A percentile compares a stretch with the other conserved stretches of the same genome.
These are phyloP conservation scores for Redunca redunca DNA, from an alignment of 2,113 vertebrate genomes.

Conservation along the genomic window DNA sequence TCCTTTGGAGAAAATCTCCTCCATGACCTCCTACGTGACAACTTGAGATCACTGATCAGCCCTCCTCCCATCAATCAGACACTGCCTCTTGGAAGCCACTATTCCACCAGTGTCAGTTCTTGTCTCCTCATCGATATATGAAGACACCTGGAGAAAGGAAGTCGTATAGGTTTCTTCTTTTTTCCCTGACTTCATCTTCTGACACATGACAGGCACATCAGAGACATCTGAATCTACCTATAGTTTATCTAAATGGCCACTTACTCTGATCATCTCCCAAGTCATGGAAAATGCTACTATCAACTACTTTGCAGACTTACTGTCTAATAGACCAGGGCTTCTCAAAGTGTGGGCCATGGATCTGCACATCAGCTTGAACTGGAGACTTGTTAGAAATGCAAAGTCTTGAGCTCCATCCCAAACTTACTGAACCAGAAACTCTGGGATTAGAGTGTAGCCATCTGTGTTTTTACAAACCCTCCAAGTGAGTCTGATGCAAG, in stretches of 20 bases:
- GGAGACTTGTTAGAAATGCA: not conserved
- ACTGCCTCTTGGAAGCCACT: not conserved
- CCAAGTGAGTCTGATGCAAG: not conserved
- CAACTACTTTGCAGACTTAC: not conserved
- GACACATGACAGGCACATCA: not conserved
- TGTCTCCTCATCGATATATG: not conserved
- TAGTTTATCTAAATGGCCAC: not conserved
- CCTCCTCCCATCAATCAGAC: not conserved
- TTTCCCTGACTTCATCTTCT: not conserved
- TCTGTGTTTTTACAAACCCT: not conserved
- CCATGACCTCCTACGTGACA: fast-evolving
- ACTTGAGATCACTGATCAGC: not conserved
- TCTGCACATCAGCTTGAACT: not conserved
- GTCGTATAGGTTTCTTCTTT: not conserved
- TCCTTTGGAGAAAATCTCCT: not conserved
- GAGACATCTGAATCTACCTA: not conserved
- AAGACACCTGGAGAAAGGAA: not conserved
- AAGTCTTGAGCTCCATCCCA: not conserved
- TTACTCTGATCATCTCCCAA: not conserved
- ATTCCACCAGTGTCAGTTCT: not conserved
- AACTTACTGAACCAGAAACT: not conserved
- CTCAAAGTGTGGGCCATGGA: not conserved
- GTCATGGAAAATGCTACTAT: not conserved
- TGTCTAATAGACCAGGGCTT: not conserved
- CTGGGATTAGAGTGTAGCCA: not conserved